Evolutionary conservation across 2,888 invertebrate genomes (phyloP).

Genomic region (Dolichomitus sp.): DNA sequence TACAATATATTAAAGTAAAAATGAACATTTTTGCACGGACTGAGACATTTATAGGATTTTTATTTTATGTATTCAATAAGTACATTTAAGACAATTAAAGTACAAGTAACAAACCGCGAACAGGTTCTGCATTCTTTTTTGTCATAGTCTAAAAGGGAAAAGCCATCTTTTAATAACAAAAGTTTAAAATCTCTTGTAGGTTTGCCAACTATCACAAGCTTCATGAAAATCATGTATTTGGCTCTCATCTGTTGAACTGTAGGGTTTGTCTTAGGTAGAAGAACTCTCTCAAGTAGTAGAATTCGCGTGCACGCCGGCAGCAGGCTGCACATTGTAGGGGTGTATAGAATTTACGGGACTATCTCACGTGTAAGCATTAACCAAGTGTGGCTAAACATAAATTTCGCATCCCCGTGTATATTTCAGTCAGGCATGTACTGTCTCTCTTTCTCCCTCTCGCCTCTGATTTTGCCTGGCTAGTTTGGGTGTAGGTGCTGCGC

Average conservation of each 20-base stretch:
- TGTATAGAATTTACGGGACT: slow-evolving; percentile 85
- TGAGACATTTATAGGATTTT: neutral
- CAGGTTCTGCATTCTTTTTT: too few relatives aligned
- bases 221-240: slow-evolving; percentile 5
- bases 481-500: slow-evolving; percentile 26
- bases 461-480: slow-evolving; percentile 31
- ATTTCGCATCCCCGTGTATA: slow-evolving; percentile 85
- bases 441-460: slow-evolving; percentile 47
- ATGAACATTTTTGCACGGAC: neutral
- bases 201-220: neutral
- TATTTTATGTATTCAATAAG: too few relatives aligned
- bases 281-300: slow-evolving; percentile 5
- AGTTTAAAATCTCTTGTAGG: neutral
- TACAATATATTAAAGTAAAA: neutral
- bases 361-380: slow-evolving; percentile 85
- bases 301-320: neutral
- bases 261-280: neutral
- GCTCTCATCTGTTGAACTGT: neutral
- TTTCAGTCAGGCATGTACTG: slow-evolving; percentile 78
- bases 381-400: slow-evolving; percentile 86
- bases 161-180: neutral
- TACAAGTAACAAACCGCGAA: too few relatives aligned
- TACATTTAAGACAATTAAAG: too few relatives aligned
- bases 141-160: too few relatives aligned
- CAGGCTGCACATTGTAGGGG: slow-evolving; percentile 26